A percentile compares a stretch with the other conserved stretches of the same genome.
phyloP scores from a whole-genome alignment of 2,888 invertebrate genomes.

The Rhynchonema sp. region DNA sequence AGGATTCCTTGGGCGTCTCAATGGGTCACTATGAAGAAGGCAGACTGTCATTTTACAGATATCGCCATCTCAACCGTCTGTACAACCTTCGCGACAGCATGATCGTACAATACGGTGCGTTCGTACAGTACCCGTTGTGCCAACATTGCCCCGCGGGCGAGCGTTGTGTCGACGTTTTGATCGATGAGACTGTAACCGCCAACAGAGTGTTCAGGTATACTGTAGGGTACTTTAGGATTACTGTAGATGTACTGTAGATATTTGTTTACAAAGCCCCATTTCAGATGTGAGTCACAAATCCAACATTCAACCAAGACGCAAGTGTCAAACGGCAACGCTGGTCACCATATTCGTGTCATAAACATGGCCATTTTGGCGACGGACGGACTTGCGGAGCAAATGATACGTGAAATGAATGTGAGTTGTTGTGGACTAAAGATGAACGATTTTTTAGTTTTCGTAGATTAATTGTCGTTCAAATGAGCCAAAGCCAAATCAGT shows the following conservation, averaged over 20 bases:
- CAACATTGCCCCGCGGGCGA: slow-evolving; percentile 61
- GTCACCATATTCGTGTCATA: background rate
- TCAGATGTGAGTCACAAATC: no score
- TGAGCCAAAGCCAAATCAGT: no score
- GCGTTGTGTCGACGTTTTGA: slow-evolving; percentile 3
- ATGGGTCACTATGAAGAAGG: no score
- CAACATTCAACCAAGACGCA: no score
- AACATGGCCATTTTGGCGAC: slow-evolving; percentile 72
- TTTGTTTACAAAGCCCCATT: no score
- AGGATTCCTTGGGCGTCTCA: no score
- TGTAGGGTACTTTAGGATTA: no score
- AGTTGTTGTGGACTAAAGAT: no score
- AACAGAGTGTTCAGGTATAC: background rate
- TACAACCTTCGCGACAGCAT: slow-evolving; percentile 84
- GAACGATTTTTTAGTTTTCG: no score
- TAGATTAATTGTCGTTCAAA: no score
- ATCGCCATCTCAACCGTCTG: slow-evolving; percentile 73
- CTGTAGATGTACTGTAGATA: no score
- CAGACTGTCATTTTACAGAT: slow-evolving; percentile 47
- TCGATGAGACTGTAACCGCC: slow-evolving; percentile 1
- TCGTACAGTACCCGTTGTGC: slow-evolving; percentile 77
- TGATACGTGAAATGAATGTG: slow-evolving; percentile 59
- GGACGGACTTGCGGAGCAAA: slow-evolving; percentile 63
- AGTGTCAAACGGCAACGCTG: no score
- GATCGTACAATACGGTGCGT: slow-evolving; percentile 80